phyloP scores from a whole-genome alignment of 23 tunicate genomes.

The Halocynthia roretzi region DNA sequence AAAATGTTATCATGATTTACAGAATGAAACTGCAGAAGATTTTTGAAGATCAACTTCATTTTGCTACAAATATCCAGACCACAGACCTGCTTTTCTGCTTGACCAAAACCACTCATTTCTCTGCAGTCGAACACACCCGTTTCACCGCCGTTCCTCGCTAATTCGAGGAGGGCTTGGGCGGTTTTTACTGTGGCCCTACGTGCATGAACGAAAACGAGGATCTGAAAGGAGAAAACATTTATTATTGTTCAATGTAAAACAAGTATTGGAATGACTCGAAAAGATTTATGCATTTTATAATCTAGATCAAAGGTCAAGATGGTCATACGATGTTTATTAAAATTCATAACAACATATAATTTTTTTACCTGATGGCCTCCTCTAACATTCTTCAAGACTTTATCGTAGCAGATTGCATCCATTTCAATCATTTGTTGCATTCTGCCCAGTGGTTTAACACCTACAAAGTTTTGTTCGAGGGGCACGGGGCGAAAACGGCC shows the following conservation, averaged over 20 bases:
- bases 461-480: constrained; percentile 88
- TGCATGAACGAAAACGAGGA: constrained; percentile 97
- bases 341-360: too few relatives aligned
- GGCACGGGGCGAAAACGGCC: constrained; percentile 99
- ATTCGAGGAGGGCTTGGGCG: constrained; percentile 63
- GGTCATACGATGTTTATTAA: neutral
- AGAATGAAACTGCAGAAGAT: neutral
- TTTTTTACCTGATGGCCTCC: constrained; percentile 56
- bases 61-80: neutral
- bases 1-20: constrained; percentile 3
- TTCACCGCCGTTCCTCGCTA: constrained; percentile 61
- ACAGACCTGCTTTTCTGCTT: constrained; percentile 67
- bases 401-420: constrained; percentile 79
- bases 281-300: too few relatives aligned
- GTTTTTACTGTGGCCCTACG: constrained; percentile 79
- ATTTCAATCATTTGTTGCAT: constrained; percentile 71
- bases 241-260: neutral
- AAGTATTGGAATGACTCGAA: neutral
- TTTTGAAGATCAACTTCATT: neutral
- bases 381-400: constrained; percentile 47
- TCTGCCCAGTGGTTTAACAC: constrained; percentile 72
- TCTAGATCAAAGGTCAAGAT: too few relatives aligned
- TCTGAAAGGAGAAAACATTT: constrained; percentile 26
- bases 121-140: constrained; percentile 51
- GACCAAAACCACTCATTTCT: constrained; percentile 50